Evolutionary conservation across 1,140 invertebrate species (phyloP), one percentile per base, ranked within the genome.

Genomic region (Notospermus geniculatus): DNA sequence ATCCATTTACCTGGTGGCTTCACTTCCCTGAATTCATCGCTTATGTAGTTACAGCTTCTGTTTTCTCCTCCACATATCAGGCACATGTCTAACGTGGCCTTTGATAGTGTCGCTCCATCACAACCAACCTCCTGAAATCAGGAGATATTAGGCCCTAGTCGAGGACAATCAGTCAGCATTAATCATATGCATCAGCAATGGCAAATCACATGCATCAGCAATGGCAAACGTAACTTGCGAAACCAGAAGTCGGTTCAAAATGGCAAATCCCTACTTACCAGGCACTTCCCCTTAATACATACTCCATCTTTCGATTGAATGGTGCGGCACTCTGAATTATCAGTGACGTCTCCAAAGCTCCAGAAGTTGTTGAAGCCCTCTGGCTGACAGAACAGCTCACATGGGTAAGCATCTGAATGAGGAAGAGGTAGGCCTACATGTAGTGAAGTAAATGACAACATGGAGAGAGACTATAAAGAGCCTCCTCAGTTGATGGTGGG

Each of bases 1-100:
- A 4, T 7, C 32, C 32, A 36, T 36, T 36, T 50, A 50, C 46
- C 46, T 50, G 46, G 46, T 50, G 4, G n/a, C 9, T 19, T 50
- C 4, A 50, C 5, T 50, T 7, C 19, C n/a, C 46, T 19, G 46
- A 50, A 50, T 27, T 50, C 19, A 50, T 50, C 25, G n/a, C n/a
- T 50, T 19, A 23, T 23, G 46, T 50, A 50, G 4, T 5, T 50
- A 50, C 46, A 50, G 19, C 19, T 23, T 50, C 25, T 27, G 46
- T 50, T 50, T n/a, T n/a, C n/a, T n/a, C 46, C 46, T 50, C 46
- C 46, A 27, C 46, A 50, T 5, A 50, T n/a, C 46, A 50, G 46
- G 46, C 46, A 50, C 25, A 23, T 50, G 25, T 50, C 46, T 27
- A 50, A 50, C 25, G 4, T 19, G 9, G n/a, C 25, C 46, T 19